Evolutionary conservation across 2,113 vertebrate species (phyloP), one percentile per base, ranked within the genome.

Genomic region (Sylvilagus bachmani): DNA sequence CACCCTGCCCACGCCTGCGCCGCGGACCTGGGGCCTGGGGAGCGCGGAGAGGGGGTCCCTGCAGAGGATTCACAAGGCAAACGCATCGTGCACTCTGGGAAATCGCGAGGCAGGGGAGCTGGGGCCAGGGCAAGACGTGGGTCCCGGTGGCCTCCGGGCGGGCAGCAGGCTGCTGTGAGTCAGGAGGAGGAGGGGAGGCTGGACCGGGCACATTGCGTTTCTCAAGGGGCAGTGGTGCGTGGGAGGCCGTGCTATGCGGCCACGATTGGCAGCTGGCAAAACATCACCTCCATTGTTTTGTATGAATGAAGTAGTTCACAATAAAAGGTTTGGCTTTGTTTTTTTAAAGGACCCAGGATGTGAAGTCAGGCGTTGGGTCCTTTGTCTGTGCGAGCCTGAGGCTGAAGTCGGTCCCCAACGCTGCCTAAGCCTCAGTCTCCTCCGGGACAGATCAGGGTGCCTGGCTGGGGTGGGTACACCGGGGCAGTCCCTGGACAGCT

Each of bases 81-180:
- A 44, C 44, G 44, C 44, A 9, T 7, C 7, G 44, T 44, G 44
- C 7, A 7, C 44, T 44, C 44, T 44, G 44, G 44, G 44, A 44
- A 44, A 44, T 44, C 44, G 44, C 44, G 44, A 44, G 44, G 44
- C 44, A 14, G 82, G 61, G 44, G 21, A 0, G 0, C 69, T 0
- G 14, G 31, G 2, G n/a, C 17, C 19, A 7, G 29, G n/a, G 10
- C 10, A n/a, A 10, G 44, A 7, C 0, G 4, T 3, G 5, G 58
- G 19, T 3, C 8, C 10, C 0, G 29, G 67, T 1, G 3, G 2
- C 73, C 4, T 1, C 24, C 25, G 82, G 77, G 13, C 3, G 0
- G 67, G 0, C 1, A 10, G 17, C 0, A 11, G 29, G 70, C 38
- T 0, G 38, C 0, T 0, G 27, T 10, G 5, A 2, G 10, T 11